Conservation (phyloP, 2,113 vertebrate species). For the Sinocyclocheilus anshuiensis region DNA sequence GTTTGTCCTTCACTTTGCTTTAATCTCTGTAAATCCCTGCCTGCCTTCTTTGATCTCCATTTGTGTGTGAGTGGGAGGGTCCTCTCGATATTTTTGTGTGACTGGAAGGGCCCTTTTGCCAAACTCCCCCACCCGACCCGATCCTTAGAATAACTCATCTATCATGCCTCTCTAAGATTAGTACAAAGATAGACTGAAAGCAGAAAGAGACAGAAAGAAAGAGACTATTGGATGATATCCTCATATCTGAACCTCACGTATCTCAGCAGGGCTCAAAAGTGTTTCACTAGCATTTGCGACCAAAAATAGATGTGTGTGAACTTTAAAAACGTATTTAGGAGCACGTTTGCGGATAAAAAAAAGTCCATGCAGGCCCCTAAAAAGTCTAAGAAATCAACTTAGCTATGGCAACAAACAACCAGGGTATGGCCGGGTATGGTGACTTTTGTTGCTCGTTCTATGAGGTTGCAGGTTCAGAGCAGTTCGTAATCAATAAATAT, state of each 20-base stretch:
- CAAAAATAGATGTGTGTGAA: background rate
- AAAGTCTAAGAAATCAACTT: background rate
- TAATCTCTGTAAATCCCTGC: constrained; percentile 50
- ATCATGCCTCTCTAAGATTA: background rate
- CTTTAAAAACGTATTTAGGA: background rate
- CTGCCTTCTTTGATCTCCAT: constrained; percentile 54
- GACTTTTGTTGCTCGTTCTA: background rate
- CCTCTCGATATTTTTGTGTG: constrained; percentile 30
- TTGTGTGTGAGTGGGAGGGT: constrained; percentile 20
- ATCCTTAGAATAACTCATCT: constrained; percentile 5
- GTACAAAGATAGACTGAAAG: background rate
- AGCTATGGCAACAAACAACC: background rate
- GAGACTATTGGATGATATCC: background rate
- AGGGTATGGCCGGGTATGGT: too few species aligned
- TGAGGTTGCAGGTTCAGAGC: background rate
- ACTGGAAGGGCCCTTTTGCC: background rate
- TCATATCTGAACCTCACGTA: background rate
- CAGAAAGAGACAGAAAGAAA: background rate
- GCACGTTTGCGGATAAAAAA: background rate
- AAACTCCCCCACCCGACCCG: background rate
- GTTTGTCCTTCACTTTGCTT: constrained; percentile 52
- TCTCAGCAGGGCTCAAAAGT: background rate
- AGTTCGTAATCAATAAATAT: background rate
- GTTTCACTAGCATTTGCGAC: background rate
- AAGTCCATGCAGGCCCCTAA: background rate